phyloP scores from a whole-genome alignment of 2,113 vertebrate genomes.

The Acanthisitta chloris region DNA sequence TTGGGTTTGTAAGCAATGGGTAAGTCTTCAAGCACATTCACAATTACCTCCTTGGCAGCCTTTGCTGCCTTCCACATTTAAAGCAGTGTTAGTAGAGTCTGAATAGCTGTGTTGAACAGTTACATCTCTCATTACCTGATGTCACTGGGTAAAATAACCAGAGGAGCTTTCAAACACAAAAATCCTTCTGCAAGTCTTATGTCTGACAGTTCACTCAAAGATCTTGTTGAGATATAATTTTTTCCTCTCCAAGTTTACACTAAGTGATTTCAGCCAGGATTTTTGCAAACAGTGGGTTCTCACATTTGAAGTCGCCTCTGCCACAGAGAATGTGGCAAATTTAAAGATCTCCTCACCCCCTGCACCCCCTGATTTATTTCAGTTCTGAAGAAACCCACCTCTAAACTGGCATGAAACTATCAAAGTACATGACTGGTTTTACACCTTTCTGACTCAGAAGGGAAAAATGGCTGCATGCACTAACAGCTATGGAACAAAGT shows the following conservation, averaged over 20 bases:
- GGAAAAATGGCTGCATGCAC: neutral
- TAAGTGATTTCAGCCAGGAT: neutral
- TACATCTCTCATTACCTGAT: neutral
- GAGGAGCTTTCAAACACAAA: neutral
- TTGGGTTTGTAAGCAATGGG: neutral
- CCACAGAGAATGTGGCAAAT: rapidly evolving
- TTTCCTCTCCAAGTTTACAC: neutral
- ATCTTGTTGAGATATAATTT: neutral
- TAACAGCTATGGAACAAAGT: neutral
- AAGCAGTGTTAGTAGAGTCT: neutral
- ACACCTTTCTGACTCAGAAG: neutral
- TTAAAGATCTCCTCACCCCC: rapidly evolving
- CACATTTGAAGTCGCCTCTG: neutral
- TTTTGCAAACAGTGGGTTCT: neutral
- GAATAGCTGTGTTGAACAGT: rapidly evolving
- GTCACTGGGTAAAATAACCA: neutral
- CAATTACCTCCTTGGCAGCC: neutral
- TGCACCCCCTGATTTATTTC: neutral
- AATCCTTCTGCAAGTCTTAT: neutral
- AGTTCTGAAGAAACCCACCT: neutral
- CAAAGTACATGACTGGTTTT: neutral
- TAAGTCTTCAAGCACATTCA: neutral
- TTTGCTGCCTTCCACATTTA: neutral
- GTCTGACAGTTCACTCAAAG: neutral
- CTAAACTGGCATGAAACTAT: neutral